Base-by-base conservation (phyloP, 53 echinoderm and acorn worm species). In the Mesocentrotus franciscanus region DNA sequence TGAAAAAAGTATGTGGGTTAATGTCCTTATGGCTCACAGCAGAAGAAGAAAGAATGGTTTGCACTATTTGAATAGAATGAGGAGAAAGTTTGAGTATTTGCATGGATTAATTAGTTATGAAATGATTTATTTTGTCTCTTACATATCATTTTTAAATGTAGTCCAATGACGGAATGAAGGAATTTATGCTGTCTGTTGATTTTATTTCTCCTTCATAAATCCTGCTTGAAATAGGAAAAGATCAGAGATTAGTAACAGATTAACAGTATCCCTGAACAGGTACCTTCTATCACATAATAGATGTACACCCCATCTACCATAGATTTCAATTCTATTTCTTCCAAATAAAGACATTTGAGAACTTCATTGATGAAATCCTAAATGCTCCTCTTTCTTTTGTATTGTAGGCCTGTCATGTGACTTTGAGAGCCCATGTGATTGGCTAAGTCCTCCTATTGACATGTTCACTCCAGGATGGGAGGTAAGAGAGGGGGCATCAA, bases 371-470 rank as follows among this genome's bases (percentile, higher is more conserved):
- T 68, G 12, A 15, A 68, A 26, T 70, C 26, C 70, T 70, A 26
- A 70, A 13, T 70, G 70, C 18, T 70, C 8, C 29, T 55, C 39
- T 55, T 62, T 71, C 24, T 92, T 18, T 71, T 30, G 13, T 70
- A 49, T 92, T 71, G 8, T 35, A 92, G 92, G 92, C 17, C 12
- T 92, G 55, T 92, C 92, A 68, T 92, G 92, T 71, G 92, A 92
- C 55, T 92, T 92, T 92, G 92, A 92, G 55, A 42, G 61, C 18
- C 1, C 68, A 0, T 92, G 92, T 92, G 92, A 92, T 92, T 92
- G 92, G 92, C 17, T 92, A 33, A 33, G 92, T 33, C 92, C 92
- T 36, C 70, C 56, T 49, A 70, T 92, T 39, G 55, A 55, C 92
- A 68, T 64, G 32, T 34, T 55, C 24, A 71, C 55, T 1, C 92